Conservation (phyloP, 1,140 invertebrate genomes). For the Microvelia longipes region DNA sequence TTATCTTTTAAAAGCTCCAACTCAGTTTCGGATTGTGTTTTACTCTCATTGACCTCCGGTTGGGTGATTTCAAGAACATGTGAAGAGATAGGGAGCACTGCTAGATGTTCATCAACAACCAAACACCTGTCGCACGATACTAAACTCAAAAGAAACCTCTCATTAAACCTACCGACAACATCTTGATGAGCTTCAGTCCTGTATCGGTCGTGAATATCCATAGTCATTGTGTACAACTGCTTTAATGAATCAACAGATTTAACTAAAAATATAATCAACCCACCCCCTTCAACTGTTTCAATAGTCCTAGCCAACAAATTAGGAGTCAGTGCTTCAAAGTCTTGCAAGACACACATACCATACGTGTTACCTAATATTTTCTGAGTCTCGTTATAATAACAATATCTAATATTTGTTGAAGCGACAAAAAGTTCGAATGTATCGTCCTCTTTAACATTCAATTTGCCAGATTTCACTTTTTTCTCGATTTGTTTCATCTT, state of each 20-base stretch:
- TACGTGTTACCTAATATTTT: constrained; percentile 96
- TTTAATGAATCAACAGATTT: constrained; percentile 74
- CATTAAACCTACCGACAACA: constrained; percentile 89
- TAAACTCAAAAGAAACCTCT: constrained; percentile 85
- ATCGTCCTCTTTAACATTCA: constrained; percentile 88
- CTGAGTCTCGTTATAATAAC: constrained; percentile 95
- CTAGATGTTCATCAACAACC: constrained; percentile 85
- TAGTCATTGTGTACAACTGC: constrained; percentile 90
- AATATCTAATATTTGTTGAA: constrained; percentile 90
- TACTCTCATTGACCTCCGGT: constrained; percentile 34
- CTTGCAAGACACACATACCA: constrained; percentile 92
- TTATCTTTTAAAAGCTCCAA: constrained; percentile 56
- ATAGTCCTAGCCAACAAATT: constrained; percentile 93
- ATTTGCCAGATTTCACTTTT: constrained; percentile 75
- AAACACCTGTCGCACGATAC: constrained; percentile 74
- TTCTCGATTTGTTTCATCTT: constrained; percentile 71
- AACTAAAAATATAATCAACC: constrained; percentile 73
- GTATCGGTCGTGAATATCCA: constrained; percentile 95
- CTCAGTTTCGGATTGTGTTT: constrained; percentile 37
- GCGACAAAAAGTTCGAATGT: constrained; percentile 93
- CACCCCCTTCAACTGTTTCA: constrained; percentile 97
- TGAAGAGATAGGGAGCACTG: constrained; percentile 82
- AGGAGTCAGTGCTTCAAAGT: constrained; percentile 98
- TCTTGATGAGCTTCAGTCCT: constrained; percentile 89
- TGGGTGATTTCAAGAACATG: constrained; percentile 65